phyloP scores from a whole-genome alignment of 2,113 vertebrate genomes.

The Crotalus tigris region DNA sequence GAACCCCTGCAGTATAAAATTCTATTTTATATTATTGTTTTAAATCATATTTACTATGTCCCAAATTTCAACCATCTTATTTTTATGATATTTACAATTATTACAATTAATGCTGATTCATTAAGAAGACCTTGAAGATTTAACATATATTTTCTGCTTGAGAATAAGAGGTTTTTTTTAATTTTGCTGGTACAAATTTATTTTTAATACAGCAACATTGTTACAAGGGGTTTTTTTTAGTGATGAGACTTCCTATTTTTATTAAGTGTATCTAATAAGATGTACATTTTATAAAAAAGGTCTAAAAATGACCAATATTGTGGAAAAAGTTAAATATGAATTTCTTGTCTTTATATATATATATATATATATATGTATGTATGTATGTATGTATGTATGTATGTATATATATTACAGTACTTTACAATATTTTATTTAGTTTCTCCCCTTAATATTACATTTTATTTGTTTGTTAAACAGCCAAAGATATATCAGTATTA shows the following conservation, averaged over 20 bases:
- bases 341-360: not conserved
- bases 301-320: not conserved
- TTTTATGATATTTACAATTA: conserved; percentile 16
- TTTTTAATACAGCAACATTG: conserved; percentile 11
- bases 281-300: not conserved
- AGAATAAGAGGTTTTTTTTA: not conserved
- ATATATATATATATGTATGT: not conserved
- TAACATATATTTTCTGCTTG: not conserved
- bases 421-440: not conserved
- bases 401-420: not conserved
- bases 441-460: not conserved
- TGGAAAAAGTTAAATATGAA: not conserved
- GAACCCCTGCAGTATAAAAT: not conserved
- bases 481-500: not conserved
- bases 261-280: conserved; percentile 4
- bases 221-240: not conserved
- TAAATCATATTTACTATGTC: not conserved
- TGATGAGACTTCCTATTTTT: not conserved
- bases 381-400: not conserved
- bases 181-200: conserved; percentile 3
- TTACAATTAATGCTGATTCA: not conserved
- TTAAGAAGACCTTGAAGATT: not conserved
- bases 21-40: not conserved
- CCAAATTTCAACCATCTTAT: not conserved
- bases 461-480: not conserved